Conservation (phyloP, 2,113 vertebrate species). For the Ceyx cyanopectus region DNA sequence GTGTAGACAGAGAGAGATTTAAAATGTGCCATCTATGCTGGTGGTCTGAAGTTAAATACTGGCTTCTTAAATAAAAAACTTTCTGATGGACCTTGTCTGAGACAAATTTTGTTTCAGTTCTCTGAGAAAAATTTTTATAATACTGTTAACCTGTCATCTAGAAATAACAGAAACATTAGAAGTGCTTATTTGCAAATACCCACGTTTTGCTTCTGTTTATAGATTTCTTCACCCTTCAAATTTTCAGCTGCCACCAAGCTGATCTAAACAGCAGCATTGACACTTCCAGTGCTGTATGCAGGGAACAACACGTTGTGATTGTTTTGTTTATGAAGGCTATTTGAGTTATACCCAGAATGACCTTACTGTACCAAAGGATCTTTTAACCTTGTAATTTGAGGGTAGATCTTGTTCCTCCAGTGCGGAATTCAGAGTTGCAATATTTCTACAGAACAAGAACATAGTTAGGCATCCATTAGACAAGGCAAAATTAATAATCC, state of each 20-base stretch:
- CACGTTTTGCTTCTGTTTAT: background rate
- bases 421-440: background rate
- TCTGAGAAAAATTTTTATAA: background rate
- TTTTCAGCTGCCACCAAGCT: background rate
- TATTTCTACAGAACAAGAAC: background rate
- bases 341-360: background rate
- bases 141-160: background rate
- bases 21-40: background rate
- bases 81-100: background rate
- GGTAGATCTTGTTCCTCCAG: background rate
- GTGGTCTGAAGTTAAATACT: background rate
- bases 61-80: background rate
- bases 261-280: background rate
- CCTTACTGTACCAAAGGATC: background rate
- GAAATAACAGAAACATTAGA: background rate
- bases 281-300: background rate
- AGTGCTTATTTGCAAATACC: background rate
- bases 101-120: background rate
- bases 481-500: background rate
- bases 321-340: background rate
- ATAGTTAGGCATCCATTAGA: background rate
- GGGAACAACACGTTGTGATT: background rate
- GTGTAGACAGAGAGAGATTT: background rate
- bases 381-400: background rate
- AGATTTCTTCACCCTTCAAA: background rate